phyloP scores from a whole-genome alignment of 2,797 vertebrate genomes.

The Fratercula arctica region DNA sequence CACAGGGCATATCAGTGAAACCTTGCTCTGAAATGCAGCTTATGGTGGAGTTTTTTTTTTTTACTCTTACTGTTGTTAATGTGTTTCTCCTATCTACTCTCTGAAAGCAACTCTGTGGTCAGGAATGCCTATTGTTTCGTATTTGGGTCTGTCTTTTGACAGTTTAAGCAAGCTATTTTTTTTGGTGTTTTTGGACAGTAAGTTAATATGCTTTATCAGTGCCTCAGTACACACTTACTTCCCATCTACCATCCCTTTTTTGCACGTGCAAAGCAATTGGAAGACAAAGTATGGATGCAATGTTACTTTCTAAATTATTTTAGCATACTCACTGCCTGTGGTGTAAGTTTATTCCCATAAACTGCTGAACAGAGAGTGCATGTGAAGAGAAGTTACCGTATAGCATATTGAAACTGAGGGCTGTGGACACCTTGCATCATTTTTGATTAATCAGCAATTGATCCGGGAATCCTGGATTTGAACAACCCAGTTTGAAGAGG shows the following conservation, averaged over 20 bases:
- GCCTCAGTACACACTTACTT: neutral
- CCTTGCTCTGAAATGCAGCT: neutral
- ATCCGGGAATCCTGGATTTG: neutral
- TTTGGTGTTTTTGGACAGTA: neutral
- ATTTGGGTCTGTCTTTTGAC: neutral
- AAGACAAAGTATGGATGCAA: neutral
- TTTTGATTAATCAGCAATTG: neutral
- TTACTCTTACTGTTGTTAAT: neutral
- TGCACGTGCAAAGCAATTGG: neutral
- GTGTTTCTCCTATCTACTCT: neutral
- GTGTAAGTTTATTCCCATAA: neutral
- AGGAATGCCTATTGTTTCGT: neutral
- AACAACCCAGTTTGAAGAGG: neutral
- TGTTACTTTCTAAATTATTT: neutral
- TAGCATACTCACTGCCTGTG: neutral
- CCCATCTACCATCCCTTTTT: neutral
- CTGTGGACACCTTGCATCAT: neutral
- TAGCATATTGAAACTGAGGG: neutral
- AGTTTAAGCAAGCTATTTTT: neutral
- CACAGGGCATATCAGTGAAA: neutral
- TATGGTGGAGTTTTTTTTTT: neutral
- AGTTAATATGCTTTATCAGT: neutral
- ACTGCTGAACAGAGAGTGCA: neutral
- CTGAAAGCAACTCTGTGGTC: neutral
- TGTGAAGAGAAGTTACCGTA: rapidly evolving